A percentile compares a stretch with the other conserved stretches of the same genome.
These are phyloP conservation scores for Rafetus swinhoei DNA, from an alignment of 2,113 vertebrate species.

Conservation along the genomic window DNA sequence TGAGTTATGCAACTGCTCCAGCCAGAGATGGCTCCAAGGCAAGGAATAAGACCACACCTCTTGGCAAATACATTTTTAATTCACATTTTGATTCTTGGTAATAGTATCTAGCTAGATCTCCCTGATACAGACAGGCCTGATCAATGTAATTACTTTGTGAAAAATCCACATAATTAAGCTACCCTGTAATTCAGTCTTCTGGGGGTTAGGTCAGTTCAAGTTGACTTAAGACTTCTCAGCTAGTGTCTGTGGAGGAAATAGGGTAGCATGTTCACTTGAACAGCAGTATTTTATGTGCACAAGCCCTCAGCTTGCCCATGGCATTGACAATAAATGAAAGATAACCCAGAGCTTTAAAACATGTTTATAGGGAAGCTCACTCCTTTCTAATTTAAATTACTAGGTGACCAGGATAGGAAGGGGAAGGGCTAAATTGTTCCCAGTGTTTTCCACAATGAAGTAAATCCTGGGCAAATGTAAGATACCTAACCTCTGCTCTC, in stretches of 20 bases:
- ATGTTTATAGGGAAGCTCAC: too few relatives aligned
- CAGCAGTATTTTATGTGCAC: too few relatives aligned
- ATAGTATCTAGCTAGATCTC: background rate
- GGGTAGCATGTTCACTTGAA: background rate
- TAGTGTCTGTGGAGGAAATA: background rate
- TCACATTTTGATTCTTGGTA: background rate
- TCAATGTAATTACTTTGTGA: background rate
- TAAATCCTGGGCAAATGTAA: background rate
- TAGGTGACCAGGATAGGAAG: background rate
- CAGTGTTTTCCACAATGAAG: background rate
- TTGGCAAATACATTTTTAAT: background rate
- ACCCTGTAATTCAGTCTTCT: background rate
- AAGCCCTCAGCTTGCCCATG: background rate
- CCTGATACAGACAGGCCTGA: background rate
- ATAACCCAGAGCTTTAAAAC: background rate
- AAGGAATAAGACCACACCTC: too few relatives aligned
- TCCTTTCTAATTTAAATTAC: background rate
- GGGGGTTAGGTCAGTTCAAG: too few relatives aligned
- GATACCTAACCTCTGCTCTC: background rate
- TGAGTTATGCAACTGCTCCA: too few relatives aligned
- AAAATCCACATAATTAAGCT: background rate
- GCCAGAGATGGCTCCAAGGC: too few relatives aligned
- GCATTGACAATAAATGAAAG: background rate
- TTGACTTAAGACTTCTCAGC: too few relatives aligned
- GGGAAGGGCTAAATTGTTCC: background rate